Evolutionary conservation across 2,113 vertebrate genomes (phyloP), one percentile per base, ranked within the genome.

Genomic region (Pelmatolapia mariae): DNA sequence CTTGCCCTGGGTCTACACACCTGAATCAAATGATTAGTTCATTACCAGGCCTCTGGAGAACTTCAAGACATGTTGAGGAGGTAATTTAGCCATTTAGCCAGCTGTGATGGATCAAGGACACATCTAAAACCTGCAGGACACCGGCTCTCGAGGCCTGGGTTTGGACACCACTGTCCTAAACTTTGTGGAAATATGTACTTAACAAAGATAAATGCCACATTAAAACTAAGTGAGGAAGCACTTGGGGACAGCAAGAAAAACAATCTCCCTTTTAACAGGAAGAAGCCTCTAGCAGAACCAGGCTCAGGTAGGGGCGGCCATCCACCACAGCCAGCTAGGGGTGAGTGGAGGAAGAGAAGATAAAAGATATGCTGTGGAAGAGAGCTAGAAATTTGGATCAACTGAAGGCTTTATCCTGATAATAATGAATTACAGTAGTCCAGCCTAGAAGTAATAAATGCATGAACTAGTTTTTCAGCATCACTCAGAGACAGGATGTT

Each of bases 261-360:
- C 59, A 1, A 1, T 63, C 59, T 0, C 29, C 16, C 29, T 33
- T 33, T 61, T 61, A 61, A 61, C 9, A 61, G 57, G 16, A 33
- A 63, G 59, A 63, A 63, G 29, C 59, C 1, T 63, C 16, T 16
- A 4, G 16, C 5, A 63, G 29, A 63, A 33, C 2, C 59, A 63
- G 29, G 59, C 59, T 63, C 16, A 19, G 16, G 59, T 10, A 7
- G 29, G 16, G 1, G 57, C 3, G 9, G 10, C 57, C 2, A 33
- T 61, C 57, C 29, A 61, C 16, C 57, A 33, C 0, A 31, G 26
- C 56, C 26, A 59, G 26, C 13, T 33, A 61, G 0, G 16, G 57
- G 29, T 61, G 29, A 61, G 15, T 2, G 29, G 29, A 61, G 56
- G 15, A 18, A 29, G 56, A 29, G 5, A 61, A 61, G 5, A 61